Evolutionary conservation across 2,113 vertebrate genomes (phyloP).

Genomic region (Dicentrarchus labrax): DNA sequence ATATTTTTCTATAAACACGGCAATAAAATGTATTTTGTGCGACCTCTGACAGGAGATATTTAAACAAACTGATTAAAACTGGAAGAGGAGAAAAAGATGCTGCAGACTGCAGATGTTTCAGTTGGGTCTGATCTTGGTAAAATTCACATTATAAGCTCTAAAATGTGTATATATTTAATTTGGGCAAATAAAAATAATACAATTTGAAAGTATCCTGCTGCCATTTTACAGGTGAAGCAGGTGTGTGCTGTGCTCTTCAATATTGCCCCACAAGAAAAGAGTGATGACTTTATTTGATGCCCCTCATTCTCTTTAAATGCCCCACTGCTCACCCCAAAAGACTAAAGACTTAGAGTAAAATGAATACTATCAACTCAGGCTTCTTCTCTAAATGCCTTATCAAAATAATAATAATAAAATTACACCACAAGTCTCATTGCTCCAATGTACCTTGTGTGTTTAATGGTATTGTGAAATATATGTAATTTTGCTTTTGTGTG

Average conservation of each 20-base stretch:
- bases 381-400: slow-evolving; percentile 25
- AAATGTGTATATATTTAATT: neutral
- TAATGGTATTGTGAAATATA: slow-evolving; percentile 59
- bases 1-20: slow-evolving; percentile 9
- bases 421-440: slow-evolving; percentile 29
- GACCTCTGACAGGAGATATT: slow-evolving; percentile 24
- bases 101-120: slow-evolving; percentile 27
- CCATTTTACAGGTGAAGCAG: slow-evolving; percentile 46
- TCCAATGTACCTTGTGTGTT: slow-evolving; percentile 37
- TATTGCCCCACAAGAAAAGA: slow-evolving; percentile 37
- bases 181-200: neutral
- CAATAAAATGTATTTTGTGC: slow-evolving; percentile 24
- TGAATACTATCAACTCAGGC: slow-evolving; percentile 4
- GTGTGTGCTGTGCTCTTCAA: slow-evolving; percentile 35
- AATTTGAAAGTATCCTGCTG: slow-evolving; percentile 19
- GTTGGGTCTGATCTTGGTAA: neutral
- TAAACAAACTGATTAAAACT: slow-evolving; percentile 20
- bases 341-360: slow-evolving; percentile 11
- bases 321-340: slow-evolving; percentile 4
- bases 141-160: slow-evolving; percentile 12
- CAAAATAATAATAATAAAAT: slow-evolving; percentile 21
- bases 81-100: neutral
- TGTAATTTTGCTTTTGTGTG: slow-evolving; percentile 75
- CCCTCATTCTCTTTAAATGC: slow-evolving; percentile 26
- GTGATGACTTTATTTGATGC: slow-evolving; percentile 20